Evolutionary conservation across 2,113 vertebrate species (phyloP).

Genomic region (Irena cyanogastra): DNA sequence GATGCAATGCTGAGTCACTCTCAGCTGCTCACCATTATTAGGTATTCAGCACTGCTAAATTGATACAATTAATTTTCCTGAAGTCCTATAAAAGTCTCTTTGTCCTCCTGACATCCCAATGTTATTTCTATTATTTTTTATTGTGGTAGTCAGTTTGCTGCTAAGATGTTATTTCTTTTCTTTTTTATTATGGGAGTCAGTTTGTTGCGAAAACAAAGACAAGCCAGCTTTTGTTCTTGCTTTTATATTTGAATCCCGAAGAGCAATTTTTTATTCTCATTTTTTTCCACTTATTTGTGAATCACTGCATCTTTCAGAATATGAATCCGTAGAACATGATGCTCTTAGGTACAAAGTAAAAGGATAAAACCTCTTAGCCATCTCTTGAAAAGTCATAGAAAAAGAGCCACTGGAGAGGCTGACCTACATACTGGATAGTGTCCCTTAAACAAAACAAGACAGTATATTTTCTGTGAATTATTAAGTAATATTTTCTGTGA

Average conservation of each 20-base stretch:
- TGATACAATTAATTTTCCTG: constrained; percentile 65
- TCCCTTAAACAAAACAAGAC: neutral
- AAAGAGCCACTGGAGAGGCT: neutral
- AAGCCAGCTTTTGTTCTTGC: neutral
- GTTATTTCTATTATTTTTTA: constrained; percentile 26
- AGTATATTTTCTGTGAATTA: neutral
- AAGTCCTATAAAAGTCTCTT: constrained; percentile 41
- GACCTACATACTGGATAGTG: neutral
- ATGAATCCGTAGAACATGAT: neutral
- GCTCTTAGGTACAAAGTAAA: neutral
- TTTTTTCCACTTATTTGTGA: constrained; percentile 11
- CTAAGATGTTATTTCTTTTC: constrained; percentile 16
- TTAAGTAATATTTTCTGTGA: neutral
- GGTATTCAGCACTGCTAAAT: constrained; percentile 56
- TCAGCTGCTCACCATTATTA: constrained; percentile 67
- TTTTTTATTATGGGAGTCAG: neutral
- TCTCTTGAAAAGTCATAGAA: neutral
- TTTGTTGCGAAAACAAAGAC: constrained; percentile 23
- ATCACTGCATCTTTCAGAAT: constrained; percentile 18
- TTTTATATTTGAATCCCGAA: neutral
- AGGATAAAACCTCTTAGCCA: neutral
- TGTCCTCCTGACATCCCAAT: neutral
- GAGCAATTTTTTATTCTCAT: neutral
- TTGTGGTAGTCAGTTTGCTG: neutral
- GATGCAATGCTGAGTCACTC: constrained; percentile 65